Percentiles rank a stretch among this genome's conserved stretches.
phyloP scores from a whole-genome alignment of 2,797 vertebrate genomes.

The Tachyglossus aculeatus region DNA sequence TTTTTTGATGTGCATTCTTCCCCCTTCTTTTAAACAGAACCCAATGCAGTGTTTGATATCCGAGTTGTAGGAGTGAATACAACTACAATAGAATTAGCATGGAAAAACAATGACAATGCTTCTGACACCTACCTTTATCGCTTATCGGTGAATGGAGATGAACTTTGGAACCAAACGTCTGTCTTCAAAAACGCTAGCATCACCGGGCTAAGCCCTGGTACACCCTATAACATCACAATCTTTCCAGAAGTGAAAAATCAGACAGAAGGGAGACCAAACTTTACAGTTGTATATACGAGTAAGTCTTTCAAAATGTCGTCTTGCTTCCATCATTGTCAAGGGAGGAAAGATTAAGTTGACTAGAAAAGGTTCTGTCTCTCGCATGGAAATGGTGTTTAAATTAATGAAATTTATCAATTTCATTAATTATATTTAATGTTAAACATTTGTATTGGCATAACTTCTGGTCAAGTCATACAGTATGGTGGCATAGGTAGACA shows the following conservation, averaged over 20 bases:
- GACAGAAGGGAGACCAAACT: background rate
- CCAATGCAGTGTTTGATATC: background rate
- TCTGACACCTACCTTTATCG: background rate
- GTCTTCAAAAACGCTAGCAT: background rate
- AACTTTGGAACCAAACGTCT: background rate
- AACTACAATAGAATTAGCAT: background rate
- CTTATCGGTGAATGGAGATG: background rate
- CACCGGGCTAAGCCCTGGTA: background rate
- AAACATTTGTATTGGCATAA: too few relatives aligned
- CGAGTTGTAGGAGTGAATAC: accelerated
- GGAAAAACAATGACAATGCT: background rate
- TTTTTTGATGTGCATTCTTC: background rate
- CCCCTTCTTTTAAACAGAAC: background rate
- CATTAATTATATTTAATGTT: too few relatives aligned
- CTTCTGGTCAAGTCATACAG: too few relatives aligned
- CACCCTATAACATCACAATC: background rate
- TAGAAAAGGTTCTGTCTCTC: background rate
- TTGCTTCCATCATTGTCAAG: background rate
- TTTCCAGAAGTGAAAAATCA: background rate
- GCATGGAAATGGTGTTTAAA: too few relatives aligned
- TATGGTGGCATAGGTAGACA: too few relatives aligned
- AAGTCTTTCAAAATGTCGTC: background rate
- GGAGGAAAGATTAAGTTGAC: background rate
- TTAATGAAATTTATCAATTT: too few relatives aligned
- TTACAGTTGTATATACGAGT: background rate